These are phyloP conservation scores for Thamnophis elegans DNA, from an alignment of 2,797 vertebrate genomes.

Conservation along the genomic window DNA sequence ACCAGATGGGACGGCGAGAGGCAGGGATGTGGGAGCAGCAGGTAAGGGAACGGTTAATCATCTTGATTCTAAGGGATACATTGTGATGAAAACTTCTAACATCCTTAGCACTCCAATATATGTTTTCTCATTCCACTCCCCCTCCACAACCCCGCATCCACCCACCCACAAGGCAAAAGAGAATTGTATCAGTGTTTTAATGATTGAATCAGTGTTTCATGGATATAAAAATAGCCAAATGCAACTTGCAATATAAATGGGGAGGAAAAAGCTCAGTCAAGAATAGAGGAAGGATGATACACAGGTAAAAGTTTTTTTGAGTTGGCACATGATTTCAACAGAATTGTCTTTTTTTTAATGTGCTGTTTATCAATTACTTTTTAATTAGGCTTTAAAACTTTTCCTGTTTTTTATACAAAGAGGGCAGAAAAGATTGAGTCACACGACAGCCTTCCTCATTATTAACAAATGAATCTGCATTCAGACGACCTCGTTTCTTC, in stretches of 20 bases:
- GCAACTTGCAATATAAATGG: background rate
- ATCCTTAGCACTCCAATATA: too few relatives aligned
- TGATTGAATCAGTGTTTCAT: background rate
- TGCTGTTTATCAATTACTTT: background rate
- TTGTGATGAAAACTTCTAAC: background rate
- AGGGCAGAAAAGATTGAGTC: background rate
- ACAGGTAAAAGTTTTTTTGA: background rate
- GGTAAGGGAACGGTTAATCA: conserved; percentile 44
- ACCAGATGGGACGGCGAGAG: conserved; percentile 42
- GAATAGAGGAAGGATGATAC: background rate
- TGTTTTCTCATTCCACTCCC: background rate
- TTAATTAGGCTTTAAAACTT: background rate
- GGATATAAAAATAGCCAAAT: background rate
- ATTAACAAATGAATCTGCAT: background rate
- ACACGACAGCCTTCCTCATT: background rate
- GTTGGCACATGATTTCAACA: background rate
- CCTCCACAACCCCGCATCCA: background rate
- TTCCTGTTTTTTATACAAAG: background rate
- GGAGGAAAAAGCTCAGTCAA: background rate
- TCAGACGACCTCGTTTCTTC: background rate
- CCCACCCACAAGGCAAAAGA: background rate
- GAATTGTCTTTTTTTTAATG: background rate
- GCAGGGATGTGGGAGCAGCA: conserved; percentile 52
- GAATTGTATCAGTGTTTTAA: background rate
- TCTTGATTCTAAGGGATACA: too few relatives aligned